Evolutionary conservation across 2,888 invertebrate genomes (phyloP).

Genomic region (Megaustenia siamemsis): DNA sequence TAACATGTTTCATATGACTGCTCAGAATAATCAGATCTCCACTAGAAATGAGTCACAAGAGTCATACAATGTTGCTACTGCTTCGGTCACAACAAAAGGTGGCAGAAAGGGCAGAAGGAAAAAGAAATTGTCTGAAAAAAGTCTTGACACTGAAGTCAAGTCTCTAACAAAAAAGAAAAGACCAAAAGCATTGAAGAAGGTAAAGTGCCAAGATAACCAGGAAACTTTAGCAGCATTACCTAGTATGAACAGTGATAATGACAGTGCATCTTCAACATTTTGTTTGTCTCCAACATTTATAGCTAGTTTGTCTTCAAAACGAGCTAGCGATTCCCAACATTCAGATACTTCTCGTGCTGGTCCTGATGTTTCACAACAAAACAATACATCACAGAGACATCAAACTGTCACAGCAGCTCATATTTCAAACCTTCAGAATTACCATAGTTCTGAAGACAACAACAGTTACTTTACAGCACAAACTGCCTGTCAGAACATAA

Average conservation of each 20-base stretch:
- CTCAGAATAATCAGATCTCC: background rate
- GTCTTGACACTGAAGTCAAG: conserved; percentile 6
- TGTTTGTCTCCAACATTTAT: conserved; percentile 52
- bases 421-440: background rate
- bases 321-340: conserved; percentile 21
- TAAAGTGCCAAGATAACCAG: background rate
- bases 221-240: background rate
- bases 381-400: background rate
- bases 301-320: conserved; percentile 49
- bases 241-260: background rate
- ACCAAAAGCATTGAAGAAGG: background rate
- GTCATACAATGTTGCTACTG: background rate
- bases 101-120: conserved; percentile 21
- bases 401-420: background rate
- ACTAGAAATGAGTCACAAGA: background rate
- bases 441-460: background rate
- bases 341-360: background rate
- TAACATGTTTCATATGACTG: background rate
- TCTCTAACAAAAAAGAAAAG: conserved; percentile 17
- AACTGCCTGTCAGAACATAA: background rate
- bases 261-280: conserved; percentile 26
- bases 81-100: background rate
- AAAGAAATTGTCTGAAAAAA: conserved; percentile 2
- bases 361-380: background rate
- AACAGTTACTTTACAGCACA: background rate